Evolutionary conservation across 2,888 invertebrate species (phyloP), one percentile per base, ranked within the genome.

Genomic region (Ypsolopha scabrella): DNA sequence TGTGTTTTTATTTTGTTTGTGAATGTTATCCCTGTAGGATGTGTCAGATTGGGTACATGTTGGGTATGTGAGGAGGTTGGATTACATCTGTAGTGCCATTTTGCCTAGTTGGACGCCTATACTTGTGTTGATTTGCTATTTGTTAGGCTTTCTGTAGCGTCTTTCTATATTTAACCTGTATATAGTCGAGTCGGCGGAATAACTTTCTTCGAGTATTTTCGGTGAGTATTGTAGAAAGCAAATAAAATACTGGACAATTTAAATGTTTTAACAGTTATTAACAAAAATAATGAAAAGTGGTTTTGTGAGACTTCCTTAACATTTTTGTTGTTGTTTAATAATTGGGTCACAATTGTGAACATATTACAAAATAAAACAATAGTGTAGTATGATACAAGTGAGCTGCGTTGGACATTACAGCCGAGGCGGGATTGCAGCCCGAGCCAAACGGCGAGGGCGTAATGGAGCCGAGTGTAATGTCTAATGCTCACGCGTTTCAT

Each of bases 151-250:
- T 76, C 13, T 48, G 41, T 41, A 49, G 39, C 39, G 33, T 41
- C 13, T 41, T 37, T 47, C 38, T 39, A n/a, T 39, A 13, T 10
- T 33, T 39, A 38, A 38, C 10, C 39, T 41, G 39, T 24, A 48
- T 38, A 39, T 48, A 43, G 48, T 37, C 24, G 11, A 41, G 45
- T 41, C 64, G 61, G 63, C 58, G 66, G 56, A 47, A 64, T 68
- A 55, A 61, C 66, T 9, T n/a, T 13, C 47, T 41, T 14, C 51
- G 35, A 55, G 54, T 51, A n/a, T 55, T 60, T 7, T 13, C 41
- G 81, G 83, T 82, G 66, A 83, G 83, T 85, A 81, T 63, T 65
- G 69, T 74, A 63, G 58, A 60, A 63, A 58, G 65, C 66, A 43
- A n/a, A 11, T 13, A 13, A 33, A 47, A 47, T 10, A 47, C 9